These are phyloP conservation scores for Rallus crepitans DNA, from an alignment of 2,797 vertebrate genomes.

Conservation along the genomic window DNA sequence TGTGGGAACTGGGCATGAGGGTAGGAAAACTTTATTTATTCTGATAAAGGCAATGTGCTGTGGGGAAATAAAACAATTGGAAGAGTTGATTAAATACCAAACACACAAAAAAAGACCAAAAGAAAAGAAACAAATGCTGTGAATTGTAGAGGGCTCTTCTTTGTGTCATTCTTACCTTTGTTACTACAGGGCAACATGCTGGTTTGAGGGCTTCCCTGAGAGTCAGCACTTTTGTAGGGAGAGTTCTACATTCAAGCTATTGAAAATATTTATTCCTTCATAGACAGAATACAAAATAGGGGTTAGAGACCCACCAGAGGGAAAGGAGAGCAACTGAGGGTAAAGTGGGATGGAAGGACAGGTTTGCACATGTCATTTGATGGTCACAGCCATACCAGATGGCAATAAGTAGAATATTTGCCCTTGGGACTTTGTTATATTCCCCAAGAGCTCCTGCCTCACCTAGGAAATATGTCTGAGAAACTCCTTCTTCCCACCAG, in stretches of 20 bases:
- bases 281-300: not conserved
- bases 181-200: not conserved
- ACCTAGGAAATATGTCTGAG: slow-evolving; percentile 26
- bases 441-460: not conserved
- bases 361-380: not conserved
- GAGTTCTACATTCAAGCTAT: not conserved
- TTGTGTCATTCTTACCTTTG: not conserved
- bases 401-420: not conserved
- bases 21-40: not conserved
- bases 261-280: not conserved
- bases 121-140: fast-evolving
- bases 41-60: not conserved
- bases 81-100: not conserved
- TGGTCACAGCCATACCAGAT: not conserved
- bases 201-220: not conserved
- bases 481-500: slow-evolving; percentile 37
- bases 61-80: not conserved
- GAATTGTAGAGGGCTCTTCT: not conserved
- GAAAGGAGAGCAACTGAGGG: not conserved
- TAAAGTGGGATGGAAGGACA: not conserved
- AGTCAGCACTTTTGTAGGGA: not conserved
- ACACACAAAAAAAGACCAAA: no score
- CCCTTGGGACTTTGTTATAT: not conserved
- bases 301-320: not conserved
- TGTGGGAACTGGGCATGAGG: not conserved